phyloP scores from a whole-genome alignment of 2,888 invertebrate species.

The Chymomyza amoena region DNA sequence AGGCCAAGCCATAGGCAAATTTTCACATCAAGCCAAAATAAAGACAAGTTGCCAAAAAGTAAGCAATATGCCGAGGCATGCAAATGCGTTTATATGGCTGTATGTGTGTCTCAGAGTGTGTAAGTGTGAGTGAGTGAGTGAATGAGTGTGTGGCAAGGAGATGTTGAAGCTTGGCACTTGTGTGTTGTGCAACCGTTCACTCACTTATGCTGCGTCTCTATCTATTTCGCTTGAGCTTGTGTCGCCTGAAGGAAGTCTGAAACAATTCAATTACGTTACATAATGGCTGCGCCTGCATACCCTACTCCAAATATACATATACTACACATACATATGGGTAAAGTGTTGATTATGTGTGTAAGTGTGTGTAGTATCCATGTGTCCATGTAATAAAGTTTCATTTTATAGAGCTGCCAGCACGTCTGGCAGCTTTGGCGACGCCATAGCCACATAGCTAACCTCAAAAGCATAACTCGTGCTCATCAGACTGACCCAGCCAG shows the following conservation, averaged over 20 bases:
- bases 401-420: constrained; percentile 69
- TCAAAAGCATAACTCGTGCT: constrained; percentile 64
- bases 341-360: constrained; percentile 16
- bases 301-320: neutral
- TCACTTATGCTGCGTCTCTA: neutral
- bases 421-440: constrained; percentile 54
- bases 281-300: constrained; percentile 40
- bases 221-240: constrained; percentile 7
- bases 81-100: constrained; percentile 12
- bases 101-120: too few relatives aligned
- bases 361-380: constrained; percentile 20
- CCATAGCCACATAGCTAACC: constrained; percentile 40
- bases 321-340: neutral
- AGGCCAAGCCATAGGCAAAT: constrained; percentile 49
- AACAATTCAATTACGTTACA: constrained; percentile 73
- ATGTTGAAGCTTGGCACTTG: neutral
- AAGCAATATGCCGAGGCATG: constrained; percentile 13
- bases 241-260: constrained; percentile 44
- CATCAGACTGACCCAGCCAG: constrained; percentile 47
- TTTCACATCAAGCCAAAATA: constrained; percentile 45
- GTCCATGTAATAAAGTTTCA: constrained; percentile 64
- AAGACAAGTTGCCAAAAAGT: constrained; percentile 54
- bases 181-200: neutral
- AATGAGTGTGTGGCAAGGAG: constrained; percentile 2
- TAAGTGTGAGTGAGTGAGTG: neutral